Evolutionary conservation across 2,888 invertebrate species (phyloP).

Genomic region (Eurois occulta): DNA sequence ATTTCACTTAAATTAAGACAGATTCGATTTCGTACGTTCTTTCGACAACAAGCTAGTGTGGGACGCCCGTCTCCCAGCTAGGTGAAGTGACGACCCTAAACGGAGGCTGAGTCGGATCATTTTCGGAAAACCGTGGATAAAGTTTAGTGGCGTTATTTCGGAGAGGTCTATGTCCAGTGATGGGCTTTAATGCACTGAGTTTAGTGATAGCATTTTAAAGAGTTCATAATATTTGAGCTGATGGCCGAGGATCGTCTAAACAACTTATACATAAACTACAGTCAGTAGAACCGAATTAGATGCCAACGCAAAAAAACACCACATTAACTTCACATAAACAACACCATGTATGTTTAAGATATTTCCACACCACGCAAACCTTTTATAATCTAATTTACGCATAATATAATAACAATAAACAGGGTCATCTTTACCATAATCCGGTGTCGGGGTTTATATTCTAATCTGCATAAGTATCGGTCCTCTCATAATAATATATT

Average conservation of each 20-base stretch:
- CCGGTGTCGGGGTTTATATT: not conserved
- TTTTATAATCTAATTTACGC: slow-evolving; percentile 19
- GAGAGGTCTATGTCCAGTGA: not conserved
- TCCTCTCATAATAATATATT: slow-evolving; percentile 22
- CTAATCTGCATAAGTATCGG: slow-evolving; percentile 21
- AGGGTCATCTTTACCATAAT: slow-evolving; percentile 32
- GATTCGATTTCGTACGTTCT: too few species aligned
- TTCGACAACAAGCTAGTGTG: not conserved
- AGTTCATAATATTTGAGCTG: not conserved
- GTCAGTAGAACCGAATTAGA: not conserved
- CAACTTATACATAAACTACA: not conserved
- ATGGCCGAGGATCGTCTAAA: not conserved
- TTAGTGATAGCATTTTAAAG: not conserved
- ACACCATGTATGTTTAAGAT: slow-evolving; percentile 8
- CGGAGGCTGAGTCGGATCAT: not conserved
- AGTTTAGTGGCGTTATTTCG: not conserved
- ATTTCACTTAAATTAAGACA: too few species aligned
- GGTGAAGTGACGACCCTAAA: not conserved
- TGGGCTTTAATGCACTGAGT: not conserved
- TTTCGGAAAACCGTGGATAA: not conserved
- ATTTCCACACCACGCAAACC: slow-evolving; percentile 31
- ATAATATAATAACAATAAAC: slow-evolving; percentile 44
- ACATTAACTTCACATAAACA: slow-evolving; percentile 5
- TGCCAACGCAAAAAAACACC: not conserved
- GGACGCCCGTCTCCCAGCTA: not conserved